Evolutionary conservation across 2,113 vertebrate genomes (phyloP).

Genomic region (Ariopsis seemanni): DNA sequence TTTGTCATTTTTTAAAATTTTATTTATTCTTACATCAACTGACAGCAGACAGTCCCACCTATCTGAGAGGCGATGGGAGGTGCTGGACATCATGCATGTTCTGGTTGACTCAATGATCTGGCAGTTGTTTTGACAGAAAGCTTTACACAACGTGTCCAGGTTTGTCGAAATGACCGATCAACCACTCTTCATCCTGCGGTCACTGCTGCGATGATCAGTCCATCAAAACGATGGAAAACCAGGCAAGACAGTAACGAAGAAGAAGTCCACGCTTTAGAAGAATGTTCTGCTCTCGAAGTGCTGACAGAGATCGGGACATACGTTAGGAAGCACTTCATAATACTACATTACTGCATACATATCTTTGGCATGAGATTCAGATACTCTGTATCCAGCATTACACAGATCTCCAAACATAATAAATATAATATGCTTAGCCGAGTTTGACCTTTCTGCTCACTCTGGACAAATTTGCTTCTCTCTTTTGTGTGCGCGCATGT

Average conservation of each 20-base stretch:
- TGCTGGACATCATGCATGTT: constrained; percentile 11
- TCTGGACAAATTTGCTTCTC: background rate
- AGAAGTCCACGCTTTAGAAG: background rate
- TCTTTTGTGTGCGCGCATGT: no score
- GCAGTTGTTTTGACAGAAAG: constrained; percentile 15
- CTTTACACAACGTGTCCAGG: background rate
- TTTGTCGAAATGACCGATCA: background rate
- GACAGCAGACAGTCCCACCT: constrained; percentile 17
- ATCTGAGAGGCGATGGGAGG: background rate
- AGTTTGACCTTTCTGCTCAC: background rate
- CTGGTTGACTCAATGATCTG: constrained; percentile 17
- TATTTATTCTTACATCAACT: background rate
- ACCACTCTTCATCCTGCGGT: background rate
- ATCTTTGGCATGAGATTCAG: constrained; percentile 43
- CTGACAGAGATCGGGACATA: background rate
- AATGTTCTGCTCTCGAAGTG: background rate
- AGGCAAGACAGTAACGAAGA: background rate
- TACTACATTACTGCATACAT: constrained; percentile 41
- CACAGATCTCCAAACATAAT: constrained; percentile 34
- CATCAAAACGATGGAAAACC: background rate
- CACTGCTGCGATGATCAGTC: background rate
- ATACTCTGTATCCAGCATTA: constrained; percentile 38
- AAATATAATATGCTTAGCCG: constrained; percentile 22
- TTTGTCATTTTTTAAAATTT: background rate
- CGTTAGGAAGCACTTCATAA: constrained; percentile 36